Evolutionary conservation across 2,113 vertebrate species (phyloP).

Genomic region (Amazona vittata): DNA sequence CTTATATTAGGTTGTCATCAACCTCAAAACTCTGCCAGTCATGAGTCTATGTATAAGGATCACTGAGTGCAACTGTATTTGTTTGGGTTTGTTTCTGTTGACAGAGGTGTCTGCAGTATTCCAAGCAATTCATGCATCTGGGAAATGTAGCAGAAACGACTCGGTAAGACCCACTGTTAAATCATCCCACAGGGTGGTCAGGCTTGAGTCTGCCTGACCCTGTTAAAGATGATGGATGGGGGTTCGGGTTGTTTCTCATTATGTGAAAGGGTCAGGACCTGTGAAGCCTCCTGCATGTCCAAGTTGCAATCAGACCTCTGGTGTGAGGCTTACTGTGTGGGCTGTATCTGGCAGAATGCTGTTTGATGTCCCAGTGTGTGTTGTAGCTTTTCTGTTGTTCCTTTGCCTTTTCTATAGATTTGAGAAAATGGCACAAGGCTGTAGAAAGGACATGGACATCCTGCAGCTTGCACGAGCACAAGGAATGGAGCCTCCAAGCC

Average conservation of each 20-base stretch:
- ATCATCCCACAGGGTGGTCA: background rate
- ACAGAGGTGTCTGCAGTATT: slow-evolving; percentile 92
- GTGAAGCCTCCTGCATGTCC: background rate
- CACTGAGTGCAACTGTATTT: background rate
- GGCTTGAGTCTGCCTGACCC: background rate
- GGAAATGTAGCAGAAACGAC: slow-evolving; percentile 90
- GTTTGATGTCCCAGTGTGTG: background rate
- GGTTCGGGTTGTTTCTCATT: background rate
- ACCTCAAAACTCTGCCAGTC: background rate
- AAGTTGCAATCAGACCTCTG: background rate
- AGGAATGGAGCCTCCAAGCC: slow-evolving; percentile 88
- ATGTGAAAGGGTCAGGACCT: background rate
- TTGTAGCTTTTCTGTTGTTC: background rate
- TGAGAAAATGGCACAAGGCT: slow-evolving; percentile 90
- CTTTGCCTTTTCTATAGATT: slow-evolving; percentile 75
- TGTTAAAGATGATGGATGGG: background rate
- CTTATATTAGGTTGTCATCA: background rate
- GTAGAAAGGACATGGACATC: slow-evolving; percentile 90
- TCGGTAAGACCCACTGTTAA: slow-evolving; percentile 76
- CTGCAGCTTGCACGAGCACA: slow-evolving; percentile 87
- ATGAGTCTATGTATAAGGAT: background rate
- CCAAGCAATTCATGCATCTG: slow-evolving; percentile 94
- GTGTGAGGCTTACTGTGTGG: background rate
- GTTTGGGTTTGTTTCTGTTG: slow-evolving; percentile 26
- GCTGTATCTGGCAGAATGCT: background rate